Evolutionary conservation across 2,113 vertebrate species (phyloP), one percentile per base, ranked within the genome.

Genomic region (Mirza zaza): DNA sequence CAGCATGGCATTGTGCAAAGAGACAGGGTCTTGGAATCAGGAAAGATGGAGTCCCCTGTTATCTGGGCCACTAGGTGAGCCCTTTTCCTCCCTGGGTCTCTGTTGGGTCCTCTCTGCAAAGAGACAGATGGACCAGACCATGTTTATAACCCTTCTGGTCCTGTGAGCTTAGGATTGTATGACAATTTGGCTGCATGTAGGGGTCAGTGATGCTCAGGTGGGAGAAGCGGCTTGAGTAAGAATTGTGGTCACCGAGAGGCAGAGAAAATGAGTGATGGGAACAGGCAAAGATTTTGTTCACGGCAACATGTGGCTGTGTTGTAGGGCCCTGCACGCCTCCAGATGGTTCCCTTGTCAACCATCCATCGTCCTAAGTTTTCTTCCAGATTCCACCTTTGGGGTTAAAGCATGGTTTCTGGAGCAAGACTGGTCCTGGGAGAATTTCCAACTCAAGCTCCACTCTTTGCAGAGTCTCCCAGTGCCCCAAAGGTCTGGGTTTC

Each of bases 401-500:
- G 36, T 39, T 45, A 86, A 87, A 50, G 32, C 13, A 12, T 8
- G 57, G 48, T 90, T 57, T 92, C 68, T 11, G 8, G 67, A 83
- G 57, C 18, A 45, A 71, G 45, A 67, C 2, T 15, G 32, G 36
- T 21, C 95, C 79, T 59, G 9, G 21, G 34, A 73, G 80, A 90
- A 52, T 59, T 63, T 87, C 65, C 13, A n/a, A 8, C 32, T 71
- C 65, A 48, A 59, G 34, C 32, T 29, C n/a, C 6, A 70, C 27
- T 48, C 85, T 80, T 87, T 25, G 57, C 57, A 0, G 2, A 86
- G 52, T 55, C 67, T 52, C 59, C 8, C 2, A 15, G 67, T 39
- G 32, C 67, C 57, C 89, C 39, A 57, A 79, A 96, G 36, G 34
- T 36, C 42, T 83, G 36, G 36, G 68, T 79, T 96, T 93, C 91